These are phyloP conservation scores for Gnathonemus echidnorhynchus DNA, from an alignment of 2,113 vertebrate species.

Conservation along the genomic window DNA sequence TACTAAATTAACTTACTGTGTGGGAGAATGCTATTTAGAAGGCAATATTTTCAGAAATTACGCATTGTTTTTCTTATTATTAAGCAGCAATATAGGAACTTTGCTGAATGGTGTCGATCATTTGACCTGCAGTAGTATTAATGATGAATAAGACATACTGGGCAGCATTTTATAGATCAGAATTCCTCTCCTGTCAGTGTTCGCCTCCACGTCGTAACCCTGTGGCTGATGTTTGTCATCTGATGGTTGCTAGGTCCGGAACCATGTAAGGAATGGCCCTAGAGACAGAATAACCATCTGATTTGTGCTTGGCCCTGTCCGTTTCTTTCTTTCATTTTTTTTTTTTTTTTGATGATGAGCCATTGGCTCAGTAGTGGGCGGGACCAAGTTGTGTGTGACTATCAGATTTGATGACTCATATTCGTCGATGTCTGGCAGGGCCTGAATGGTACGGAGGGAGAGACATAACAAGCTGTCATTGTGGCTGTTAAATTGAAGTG, in stretches of 20 bases:
- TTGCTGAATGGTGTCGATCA: background rate
- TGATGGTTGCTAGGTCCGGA: background rate
- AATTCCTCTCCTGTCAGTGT: background rate
- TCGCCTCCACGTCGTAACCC: background rate
- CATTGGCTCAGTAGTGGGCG: background rate
- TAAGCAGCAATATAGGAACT: background rate
- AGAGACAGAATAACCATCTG: background rate
- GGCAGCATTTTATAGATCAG: background rate
- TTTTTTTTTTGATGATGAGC: background rate
- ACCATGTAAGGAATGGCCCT: background rate
- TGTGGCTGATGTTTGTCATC: background rate
- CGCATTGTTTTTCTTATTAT: background rate
- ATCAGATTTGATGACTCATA: background rate
- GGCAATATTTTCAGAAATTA: background rate
- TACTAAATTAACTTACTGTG: background rate
- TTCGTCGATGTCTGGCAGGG: background rate
- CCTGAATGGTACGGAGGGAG: background rate
- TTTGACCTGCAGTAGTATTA: background rate
- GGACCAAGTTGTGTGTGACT: constrained; percentile 3
- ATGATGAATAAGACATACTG: background rate
- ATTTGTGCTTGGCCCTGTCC: background rate
- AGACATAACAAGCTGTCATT: constrained; percentile 10
- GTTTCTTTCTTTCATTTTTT: background rate
- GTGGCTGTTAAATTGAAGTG: background rate
- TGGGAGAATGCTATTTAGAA: background rate